Evolutionary conservation across 2,888 invertebrate genomes (phyloP).

Genomic region (Dicranocentrus wangi): DNA sequence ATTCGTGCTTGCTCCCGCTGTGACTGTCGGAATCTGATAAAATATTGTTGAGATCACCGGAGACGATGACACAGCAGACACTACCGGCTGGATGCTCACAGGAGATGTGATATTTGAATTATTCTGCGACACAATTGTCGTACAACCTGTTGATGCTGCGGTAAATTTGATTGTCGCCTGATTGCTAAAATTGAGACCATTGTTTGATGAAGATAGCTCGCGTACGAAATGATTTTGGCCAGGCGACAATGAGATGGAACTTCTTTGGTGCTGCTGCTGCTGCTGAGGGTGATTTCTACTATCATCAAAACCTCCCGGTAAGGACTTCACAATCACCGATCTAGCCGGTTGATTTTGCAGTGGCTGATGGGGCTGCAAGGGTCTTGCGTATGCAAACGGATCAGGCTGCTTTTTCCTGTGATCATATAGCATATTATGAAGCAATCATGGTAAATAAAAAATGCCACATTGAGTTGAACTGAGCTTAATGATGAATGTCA

Average conservation of each 20-base stretch:
- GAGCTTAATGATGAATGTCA: too few relatives aligned
- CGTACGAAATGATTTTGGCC: constrained; percentile 42
- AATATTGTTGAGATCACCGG: constrained; percentile 64
- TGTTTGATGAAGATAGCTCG: constrained; percentile 31
- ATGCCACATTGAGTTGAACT: too few relatives aligned
- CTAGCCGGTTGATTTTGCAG: constrained; percentile 1
- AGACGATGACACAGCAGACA: constrained; percentile 51
- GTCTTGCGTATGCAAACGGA: constrained; percentile 21
- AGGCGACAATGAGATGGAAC: neutral
- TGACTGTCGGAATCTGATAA: constrained; percentile 55
- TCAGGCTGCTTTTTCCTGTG: constrained; percentile 49
- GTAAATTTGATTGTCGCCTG: constrained; percentile 56
- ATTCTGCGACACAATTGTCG: neutral
- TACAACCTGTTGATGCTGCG: constrained; percentile 4
- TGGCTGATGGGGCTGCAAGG: constrained; percentile 42
- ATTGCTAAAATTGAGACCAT: constrained; percentile 49
- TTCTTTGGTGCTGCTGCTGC: constrained; percentile 31
- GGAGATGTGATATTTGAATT: constrained; percentile 42
- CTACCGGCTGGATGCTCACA: constrained; percentile 55
- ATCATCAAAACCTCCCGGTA: constrained; percentile 29
- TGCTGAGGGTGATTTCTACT: constrained; percentile 9
- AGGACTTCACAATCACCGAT: constrained; percentile 58
- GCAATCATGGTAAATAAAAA: too few relatives aligned
- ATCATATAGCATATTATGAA: constrained; percentile 18
- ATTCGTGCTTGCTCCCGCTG: constrained; percentile 19